A percentile compares a stretch with the other conserved stretches of the same genome.
phyloP scores from a whole-genome alignment of 2,113 vertebrate genomes.

The Bostrychus sinensis region DNA sequence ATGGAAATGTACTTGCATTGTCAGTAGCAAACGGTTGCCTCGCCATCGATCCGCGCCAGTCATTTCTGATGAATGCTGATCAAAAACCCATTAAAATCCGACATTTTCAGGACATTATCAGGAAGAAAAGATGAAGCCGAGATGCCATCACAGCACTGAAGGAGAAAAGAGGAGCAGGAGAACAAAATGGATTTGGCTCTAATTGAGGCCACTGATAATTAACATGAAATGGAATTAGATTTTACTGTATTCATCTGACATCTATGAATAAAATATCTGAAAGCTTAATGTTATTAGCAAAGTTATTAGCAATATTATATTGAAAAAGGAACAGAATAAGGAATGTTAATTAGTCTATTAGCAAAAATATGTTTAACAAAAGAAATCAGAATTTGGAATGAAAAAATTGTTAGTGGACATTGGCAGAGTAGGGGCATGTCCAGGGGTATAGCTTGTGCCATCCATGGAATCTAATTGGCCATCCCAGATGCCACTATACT shows the following conservation, averaged over 20 bases:
- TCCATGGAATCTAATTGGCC: too few relatives aligned
- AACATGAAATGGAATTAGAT: constrained; percentile 19
- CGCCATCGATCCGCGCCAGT: constrained; percentile 43
- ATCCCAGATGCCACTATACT: too few relatives aligned
- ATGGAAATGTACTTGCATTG: constrained; percentile 41
- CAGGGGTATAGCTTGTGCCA: too few relatives aligned
- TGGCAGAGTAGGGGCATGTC: too few relatives aligned
- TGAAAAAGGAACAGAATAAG: too few relatives aligned
- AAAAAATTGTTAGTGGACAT: too few relatives aligned
- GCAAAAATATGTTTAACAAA: neutral
- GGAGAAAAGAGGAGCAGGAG: constrained; percentile 8
- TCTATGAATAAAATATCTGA: constrained; percentile 10
- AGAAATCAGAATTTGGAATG: neutral
- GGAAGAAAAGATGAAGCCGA: constrained; percentile 12
- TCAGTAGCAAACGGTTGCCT: constrained; percentile 14
- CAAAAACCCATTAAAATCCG: constrained; percentile 52
- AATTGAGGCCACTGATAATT: constrained; percentile 27
- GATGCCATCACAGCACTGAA: neutral
- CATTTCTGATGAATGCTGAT: constrained; percentile 35
- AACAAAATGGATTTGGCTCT: neutral
- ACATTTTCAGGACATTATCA: constrained; percentile 26
- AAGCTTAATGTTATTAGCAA: constrained; percentile 1
- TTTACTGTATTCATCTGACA: constrained; percentile 6
- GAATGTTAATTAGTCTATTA: neutral
- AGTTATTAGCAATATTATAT: neutral